Base-by-base conservation (phyloP, 2,888 invertebrate genomes). In the Parapristionchus giblindavisi region DNA sequence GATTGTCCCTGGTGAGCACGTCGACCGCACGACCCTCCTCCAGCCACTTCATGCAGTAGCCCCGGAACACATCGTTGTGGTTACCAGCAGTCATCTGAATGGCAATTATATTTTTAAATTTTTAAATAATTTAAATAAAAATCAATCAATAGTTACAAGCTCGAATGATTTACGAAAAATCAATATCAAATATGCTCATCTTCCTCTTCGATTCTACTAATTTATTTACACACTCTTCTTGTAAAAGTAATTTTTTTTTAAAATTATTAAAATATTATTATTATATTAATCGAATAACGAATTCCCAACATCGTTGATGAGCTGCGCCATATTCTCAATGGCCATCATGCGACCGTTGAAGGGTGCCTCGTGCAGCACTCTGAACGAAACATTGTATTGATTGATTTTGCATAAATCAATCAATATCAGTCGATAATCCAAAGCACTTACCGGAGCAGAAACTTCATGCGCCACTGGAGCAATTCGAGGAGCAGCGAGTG, bases 1-100 rank as follows among this genome's bases (percentile, higher is more conserved):
- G 72, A 48, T 78, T 77, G 58, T 78, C 78, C 43, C 68, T 75
- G 38, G 60, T 77, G 60, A 78, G 75, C 4, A 56, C n/a, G 17
- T 78, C 77, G 27, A 78, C 66, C 27, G 51, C 36, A 17, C 73
- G 21, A 3, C 61, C 60, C 48, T 73, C 73, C 36, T 73, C 73
- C 14, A 73, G 6, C 73, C 61, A 61, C 24, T 34, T 40, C n/a
- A 14, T n/a, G 6, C 24, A 61, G 61, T 8, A 21, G 8, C 27
- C 8, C 61, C 2, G 8, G 43, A 58, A 21, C 29, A 17, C 4
- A 14, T 58, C 58, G 11, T 17, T 29, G 2, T 27, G 14, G 27
- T 21, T 11, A 58, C 21, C 40, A 5, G n/a, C 6, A 17, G n/a
- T 29, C 17, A 8, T 14, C 43, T 43, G 43, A 17, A 43, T 14